A percentile compares a stretch with the other conserved stretches of the same genome.
phyloP scores from a whole-genome alignment of 1,140 invertebrate species.

The Drosophila sproati region DNA sequence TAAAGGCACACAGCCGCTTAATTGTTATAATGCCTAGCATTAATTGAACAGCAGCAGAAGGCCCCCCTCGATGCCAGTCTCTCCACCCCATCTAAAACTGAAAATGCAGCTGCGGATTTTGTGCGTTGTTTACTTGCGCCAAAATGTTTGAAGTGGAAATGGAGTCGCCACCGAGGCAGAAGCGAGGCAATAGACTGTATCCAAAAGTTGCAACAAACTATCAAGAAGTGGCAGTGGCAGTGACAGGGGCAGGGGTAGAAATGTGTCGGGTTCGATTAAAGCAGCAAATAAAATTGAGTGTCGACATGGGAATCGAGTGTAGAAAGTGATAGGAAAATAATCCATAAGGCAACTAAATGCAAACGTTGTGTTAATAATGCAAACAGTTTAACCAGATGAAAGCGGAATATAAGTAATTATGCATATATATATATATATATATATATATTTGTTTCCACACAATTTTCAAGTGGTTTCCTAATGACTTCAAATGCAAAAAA shows the following conservation, averaged over 20 bases:
- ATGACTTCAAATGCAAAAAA: background rate
- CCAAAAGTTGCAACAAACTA: slow-evolving; percentile 59
- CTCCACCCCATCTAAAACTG: background rate
- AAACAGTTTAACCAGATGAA: slow-evolving; percentile 48
- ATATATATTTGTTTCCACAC: background rate
- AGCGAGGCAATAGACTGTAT: slow-evolving; percentile 71
- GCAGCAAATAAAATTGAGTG: slow-evolving; percentile 75
- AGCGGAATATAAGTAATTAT: slow-evolving; percentile 18
- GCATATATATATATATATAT: background rate
- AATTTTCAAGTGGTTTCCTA: background rate
- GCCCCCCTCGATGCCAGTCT: too few species aligned
- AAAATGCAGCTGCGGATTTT: slow-evolving; percentile 34
- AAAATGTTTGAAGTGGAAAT: slow-evolving; percentile 50
- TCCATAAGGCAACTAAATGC: background rate
- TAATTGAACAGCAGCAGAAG: slow-evolving; percentile 65
- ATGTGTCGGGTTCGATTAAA: slow-evolving; percentile 69
- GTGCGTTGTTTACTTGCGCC: slow-evolving; percentile 71
- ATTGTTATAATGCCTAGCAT: slow-evolving; percentile 82
- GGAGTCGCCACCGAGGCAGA: slow-evolving; percentile 43
- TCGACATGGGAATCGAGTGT: background rate
- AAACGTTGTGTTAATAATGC: slow-evolving; percentile 50
- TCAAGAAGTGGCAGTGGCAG: background rate
- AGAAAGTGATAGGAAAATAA: background rate
- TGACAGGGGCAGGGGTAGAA: background rate
- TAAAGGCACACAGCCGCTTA: slow-evolving; percentile 70